These are phyloP conservation scores for Crypturellus undulatus DNA, from an alignment of 2,113 vertebrate species.

Conservation along the genomic window DNA sequence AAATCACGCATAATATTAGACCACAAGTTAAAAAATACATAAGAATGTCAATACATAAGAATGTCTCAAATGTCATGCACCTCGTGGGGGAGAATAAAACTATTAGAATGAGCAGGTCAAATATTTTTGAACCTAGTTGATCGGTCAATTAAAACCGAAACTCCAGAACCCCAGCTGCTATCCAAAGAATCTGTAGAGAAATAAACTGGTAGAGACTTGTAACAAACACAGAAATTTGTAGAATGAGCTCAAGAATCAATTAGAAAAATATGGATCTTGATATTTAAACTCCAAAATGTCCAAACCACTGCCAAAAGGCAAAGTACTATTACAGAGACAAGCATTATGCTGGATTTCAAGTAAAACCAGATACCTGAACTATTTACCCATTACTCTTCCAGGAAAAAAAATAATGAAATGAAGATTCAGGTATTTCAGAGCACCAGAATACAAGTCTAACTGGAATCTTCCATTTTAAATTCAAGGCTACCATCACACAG, in stretches of 20 bases:
- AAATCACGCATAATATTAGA: not conserved
- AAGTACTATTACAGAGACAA: not conserved
- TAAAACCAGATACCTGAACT: slow-evolving; percentile 35
- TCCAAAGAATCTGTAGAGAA: too few relatives aligned
- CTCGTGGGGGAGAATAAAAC: not conserved
- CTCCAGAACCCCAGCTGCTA: not conserved
- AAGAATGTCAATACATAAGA: too few relatives aligned
- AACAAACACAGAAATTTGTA: too few relatives aligned
- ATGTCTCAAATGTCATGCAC: not conserved
- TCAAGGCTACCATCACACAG: not conserved
- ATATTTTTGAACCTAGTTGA: not conserved
- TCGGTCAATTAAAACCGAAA: not conserved
- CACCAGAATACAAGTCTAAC: not conserved
- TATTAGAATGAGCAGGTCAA: not conserved
- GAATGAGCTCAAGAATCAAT: too few relatives aligned
- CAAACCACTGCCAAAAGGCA: slow-evolving; percentile 30
- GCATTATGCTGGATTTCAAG: slow-evolving; percentile 39
- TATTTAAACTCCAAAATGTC: not conserved
- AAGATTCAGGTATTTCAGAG: not conserved
- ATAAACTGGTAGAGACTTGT: too few relatives aligned
- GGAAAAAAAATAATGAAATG: not conserved
- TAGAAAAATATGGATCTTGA: too few relatives aligned
- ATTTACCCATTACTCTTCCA: slow-evolving; percentile 36
- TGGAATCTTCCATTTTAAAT: slow-evolving; percentile 10
- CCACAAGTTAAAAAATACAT: not conserved